Conservation (phyloP, 2,888 invertebrate species). For the Tachina fera region DNA sequence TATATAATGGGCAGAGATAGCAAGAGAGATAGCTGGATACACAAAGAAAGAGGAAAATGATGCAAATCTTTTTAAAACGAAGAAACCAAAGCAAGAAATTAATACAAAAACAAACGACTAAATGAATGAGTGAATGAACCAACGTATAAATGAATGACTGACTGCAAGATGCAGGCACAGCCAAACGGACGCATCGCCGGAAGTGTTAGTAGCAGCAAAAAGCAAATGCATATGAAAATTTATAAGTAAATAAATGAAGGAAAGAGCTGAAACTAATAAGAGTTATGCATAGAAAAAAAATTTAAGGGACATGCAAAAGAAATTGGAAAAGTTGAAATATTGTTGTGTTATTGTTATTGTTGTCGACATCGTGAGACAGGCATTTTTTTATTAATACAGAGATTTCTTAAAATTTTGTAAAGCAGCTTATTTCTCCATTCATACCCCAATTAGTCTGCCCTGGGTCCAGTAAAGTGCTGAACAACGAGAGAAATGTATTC, state of each 20-base stretch:
- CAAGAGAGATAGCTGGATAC: not conserved
- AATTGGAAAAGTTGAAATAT: too few species aligned
- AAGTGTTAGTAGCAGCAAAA: not conserved
- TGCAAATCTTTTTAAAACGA: conserved; percentile 22
- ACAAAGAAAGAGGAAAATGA: not conserved
- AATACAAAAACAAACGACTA: conserved; percentile 7
- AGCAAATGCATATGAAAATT: not conserved
- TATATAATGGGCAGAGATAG: not conserved
- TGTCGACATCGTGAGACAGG: too few species aligned
- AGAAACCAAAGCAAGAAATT: conserved; percentile 31
- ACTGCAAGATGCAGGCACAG: not conserved
- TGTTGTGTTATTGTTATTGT: too few species aligned
- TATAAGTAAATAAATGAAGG: not conserved
- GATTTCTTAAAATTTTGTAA: too few species aligned
- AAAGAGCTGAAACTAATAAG: not conserved
- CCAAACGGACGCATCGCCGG: not conserved
- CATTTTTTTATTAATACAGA: too few species aligned
- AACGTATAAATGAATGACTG: not conserved
- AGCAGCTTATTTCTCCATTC: too few species aligned
- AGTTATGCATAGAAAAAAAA: not conserved
- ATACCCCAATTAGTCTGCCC: too few species aligned
- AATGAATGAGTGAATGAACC: not conserved
- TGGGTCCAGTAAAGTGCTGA: too few species aligned
- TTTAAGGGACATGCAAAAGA: not conserved
- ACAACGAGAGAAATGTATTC: too few species aligned